A percentile compares a stretch with the other conserved stretches of the same genome.
These are phyloP conservation scores for Sinhomidia bicolor DNA, from an alignment of 2,888 invertebrate genomes.

Conservation along the genomic window DNA sequence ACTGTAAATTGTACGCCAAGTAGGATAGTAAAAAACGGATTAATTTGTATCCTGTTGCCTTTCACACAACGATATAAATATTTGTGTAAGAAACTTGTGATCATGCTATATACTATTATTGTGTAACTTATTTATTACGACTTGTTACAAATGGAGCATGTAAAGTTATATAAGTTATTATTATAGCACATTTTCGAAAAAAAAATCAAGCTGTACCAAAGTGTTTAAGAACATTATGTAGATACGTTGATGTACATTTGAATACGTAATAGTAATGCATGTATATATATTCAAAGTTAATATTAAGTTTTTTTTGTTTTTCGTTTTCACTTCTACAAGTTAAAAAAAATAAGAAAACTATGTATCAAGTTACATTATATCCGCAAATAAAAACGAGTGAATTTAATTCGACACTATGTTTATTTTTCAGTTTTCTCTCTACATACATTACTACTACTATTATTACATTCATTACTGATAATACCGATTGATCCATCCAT, in stretches of 20 bases:
- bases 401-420: too few relatives aligned
- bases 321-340: background rate
- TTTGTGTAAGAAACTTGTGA: constrained; percentile 36
- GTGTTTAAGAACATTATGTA: background rate
- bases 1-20: background rate
- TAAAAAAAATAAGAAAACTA: background rate
- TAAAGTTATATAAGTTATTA: background rate
- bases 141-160: constrained; percentile 10
- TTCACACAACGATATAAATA: constrained; percentile 17
- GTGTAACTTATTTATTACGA: constrained; percentile 19
- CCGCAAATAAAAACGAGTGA: background rate
- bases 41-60: background rate
- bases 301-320: background rate
- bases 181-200: background rate
- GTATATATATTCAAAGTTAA: background rate
- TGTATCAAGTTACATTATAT: background rate
- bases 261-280: background rate
- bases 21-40: background rate
- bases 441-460: too few relatives aligned
- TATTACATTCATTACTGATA: too few relatives aligned
- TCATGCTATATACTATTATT: constrained; percentile 36
- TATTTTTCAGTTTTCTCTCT: background rate
- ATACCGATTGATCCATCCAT: too few relatives aligned
- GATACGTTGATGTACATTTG: background rate
- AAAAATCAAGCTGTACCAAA: background rate